These are phyloP conservation scores for Dendrolimus kikuchii DNA, from an alignment of 1,140 invertebrate genomes.

Conservation along the genomic window DNA sequence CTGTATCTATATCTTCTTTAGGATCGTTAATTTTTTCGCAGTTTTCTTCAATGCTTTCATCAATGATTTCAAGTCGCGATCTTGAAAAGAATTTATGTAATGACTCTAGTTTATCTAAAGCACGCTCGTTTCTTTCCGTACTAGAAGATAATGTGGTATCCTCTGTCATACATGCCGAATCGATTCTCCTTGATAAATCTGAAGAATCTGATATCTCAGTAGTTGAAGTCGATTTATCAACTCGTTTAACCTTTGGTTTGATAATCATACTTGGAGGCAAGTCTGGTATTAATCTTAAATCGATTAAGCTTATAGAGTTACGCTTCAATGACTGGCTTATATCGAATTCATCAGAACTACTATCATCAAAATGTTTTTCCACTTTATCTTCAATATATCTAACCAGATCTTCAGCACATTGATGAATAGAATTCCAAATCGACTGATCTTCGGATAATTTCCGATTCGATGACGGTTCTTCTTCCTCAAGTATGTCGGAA, in stretches of 20 bases:
- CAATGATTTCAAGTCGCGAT: conserved; percentile 58
- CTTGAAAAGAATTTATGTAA: conserved; percentile 56
- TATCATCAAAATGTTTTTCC: conserved; percentile 31
- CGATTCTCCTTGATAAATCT: conserved; percentile 42
- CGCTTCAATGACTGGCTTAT: conserved; percentile 38
- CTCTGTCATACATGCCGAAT: conserved; percentile 54
- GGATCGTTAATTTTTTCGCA: conserved; percentile 38
- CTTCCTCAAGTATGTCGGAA: conserved; percentile 63
- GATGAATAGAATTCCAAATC: conserved; percentile 14
- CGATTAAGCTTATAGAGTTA: conserved; percentile 54
- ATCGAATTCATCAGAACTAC: conserved; percentile 43
- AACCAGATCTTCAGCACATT: conserved; percentile 45
- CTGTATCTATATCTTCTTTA: conserved; percentile 14
- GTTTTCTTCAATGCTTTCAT: conserved; percentile 53
- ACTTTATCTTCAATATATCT: conserved; percentile 50
- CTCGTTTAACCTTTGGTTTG: conserved; percentile 46
- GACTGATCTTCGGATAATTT: conserved; percentile 31
- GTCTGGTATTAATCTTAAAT: conserved; percentile 59
- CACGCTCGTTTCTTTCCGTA: conserved; percentile 46
- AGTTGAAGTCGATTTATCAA: conserved; percentile 59
- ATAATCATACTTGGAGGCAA: conserved; percentile 56
- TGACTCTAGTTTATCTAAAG: conserved; percentile 56
- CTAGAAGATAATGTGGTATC: conserved; percentile 38
- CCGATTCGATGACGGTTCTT: conserved; percentile 55
- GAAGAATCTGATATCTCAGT: conserved; percentile 55